Evolutionary conservation across 35 echinoderm and acorn worm species (phyloP), one percentile per base, ranked within the genome.

Genomic region (Eucidaris tribuloides): DNA sequence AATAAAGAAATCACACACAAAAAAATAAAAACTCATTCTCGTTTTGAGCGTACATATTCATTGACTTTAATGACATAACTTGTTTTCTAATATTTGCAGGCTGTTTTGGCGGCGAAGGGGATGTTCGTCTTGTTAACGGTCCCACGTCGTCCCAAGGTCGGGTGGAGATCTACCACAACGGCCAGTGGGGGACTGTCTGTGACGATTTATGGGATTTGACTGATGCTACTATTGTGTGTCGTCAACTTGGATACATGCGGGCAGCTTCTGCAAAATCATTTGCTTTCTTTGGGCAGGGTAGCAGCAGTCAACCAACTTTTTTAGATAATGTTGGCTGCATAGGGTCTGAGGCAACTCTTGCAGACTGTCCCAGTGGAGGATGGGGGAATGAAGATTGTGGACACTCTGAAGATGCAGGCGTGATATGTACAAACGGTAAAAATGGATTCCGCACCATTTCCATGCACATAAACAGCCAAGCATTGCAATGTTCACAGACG

Each of bases 401-500:
- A 5, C 84, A 87, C 46, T 14, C 41, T 17, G 71, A 87, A 62
- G 84, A 87, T 79, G 71, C 72, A 2, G 84, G 84, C 4, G 84
- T 80, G 36, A 56, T 87, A 41, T 87, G 84, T 40, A 20, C 32
- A 72, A n/a, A n/a, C n/a, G n/a, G n/a, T n/a, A n/a, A n/a, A n/a
- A n/a, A n/a, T n/a, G n/a, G n/a, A n/a, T n/a, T n/a, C n/a, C n/a
- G n/a, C n/a, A n/a, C n/a, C n/a, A n/a, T n/a, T n/a, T n/a, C n/a
- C n/a, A n/a, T n/a, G n/a, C n/a, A n/a, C n/a, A n/a, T n/a, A n/a
- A n/a, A n/a, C n/a, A n/a, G n/a, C n/a, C n/a, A n/a, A n/a, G n/a
- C n/a, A n/a, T n/a, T n/a, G n/a, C n/a, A n/a, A n/a, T n/a, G n/a
- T n/a, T n/a, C n/a, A n/a, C n/a, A n/a, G n/a, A n/a, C n/a, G n/a